phyloP scores from a whole-genome alignment of 2,888 invertebrate species.

The Euspilapteryx auroguttella region DNA sequence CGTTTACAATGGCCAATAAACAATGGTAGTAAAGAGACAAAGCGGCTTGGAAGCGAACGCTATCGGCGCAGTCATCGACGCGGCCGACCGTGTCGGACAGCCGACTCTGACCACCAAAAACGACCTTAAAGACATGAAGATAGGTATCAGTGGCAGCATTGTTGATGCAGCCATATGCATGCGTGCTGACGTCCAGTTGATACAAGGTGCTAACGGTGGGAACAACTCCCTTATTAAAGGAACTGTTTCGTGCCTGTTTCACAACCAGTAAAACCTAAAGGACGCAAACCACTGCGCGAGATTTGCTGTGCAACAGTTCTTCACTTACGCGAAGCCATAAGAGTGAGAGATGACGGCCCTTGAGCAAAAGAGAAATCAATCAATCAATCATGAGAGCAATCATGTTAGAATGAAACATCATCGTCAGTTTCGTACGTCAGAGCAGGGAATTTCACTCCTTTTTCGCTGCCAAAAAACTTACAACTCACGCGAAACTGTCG shows the following conservation, averaged over 20 bases:
- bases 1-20: slow-evolving; percentile 47
- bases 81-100: slow-evolving; percentile 3
- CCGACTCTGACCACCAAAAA: not conserved
- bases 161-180: slow-evolving; percentile 35
- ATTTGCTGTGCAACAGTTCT: no score
- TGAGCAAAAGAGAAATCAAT: no score
- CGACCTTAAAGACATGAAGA: not conserved
- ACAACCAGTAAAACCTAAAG: no score
- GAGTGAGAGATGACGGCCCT: no score
- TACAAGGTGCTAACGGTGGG: not conserved
- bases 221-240: not conserved
- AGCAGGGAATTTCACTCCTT: no score
- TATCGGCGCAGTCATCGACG: slow-evolving; percentile 2
- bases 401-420: no score
- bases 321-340: no score
- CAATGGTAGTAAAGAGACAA: slow-evolving; percentile 30
- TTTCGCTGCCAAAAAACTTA: no score
- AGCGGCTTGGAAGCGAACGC: slow-evolving; percentile 3
- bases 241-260: not conserved
- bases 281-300: no score
- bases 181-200: slow-evolving; percentile 17
- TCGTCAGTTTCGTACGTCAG: no score
- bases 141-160: slow-evolving; percentile 14
- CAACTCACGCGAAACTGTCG: no score
- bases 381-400: no score